Evolutionary conservation across 23 tunicate species (phyloP), one percentile per base, ranked within the genome.

Genomic region (Corella eumyota): DNA sequence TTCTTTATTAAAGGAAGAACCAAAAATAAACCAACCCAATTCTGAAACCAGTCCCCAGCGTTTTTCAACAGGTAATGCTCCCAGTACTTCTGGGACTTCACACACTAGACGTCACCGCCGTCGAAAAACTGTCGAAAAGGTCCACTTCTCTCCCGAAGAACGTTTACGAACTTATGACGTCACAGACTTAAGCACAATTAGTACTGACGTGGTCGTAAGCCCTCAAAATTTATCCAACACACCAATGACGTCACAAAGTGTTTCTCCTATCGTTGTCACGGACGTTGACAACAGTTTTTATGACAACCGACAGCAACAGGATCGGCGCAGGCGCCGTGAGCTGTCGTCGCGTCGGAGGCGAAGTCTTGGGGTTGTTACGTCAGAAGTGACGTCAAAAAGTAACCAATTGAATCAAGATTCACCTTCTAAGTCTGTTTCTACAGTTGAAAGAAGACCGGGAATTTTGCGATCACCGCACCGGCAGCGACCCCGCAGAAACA

Each of bases 311-410:
- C 71, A 66, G 59, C 71, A 66, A 50, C 29, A 32, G 5, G 71
- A 47, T 30, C 54, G 71, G 28, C 30, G 71, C 7, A 58, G 71
- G 3, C 38, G 71, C 23, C 71, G 71, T 28, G 71, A 66, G 24
- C 57, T 66, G 31, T 31, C 71, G 24, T 30, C 71, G 15, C 27
- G 71, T 28, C 58, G 71, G 20, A 58, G 59, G 6, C 26, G 71
- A 17, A 66, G 71, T 44, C 40, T 50, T 2, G 67, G 51, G 6
- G 67, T 21, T 6, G 45, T 37, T 6, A 6, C 57, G 6, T 32
- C 68, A 19, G 60, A 19, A 19, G 20, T 19, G 29, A 24, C 60
- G 6, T 19, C 29, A 13, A 54, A 33, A n/a, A 54, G 29, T 7
- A 2, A 25, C 2, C 54, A 48, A 4, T 26, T 26, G 22, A 48